These are phyloP conservation scores for Ischnus inquisitorius DNA, from an alignment of 2,888 invertebrate species.

Conservation along the genomic window DNA sequence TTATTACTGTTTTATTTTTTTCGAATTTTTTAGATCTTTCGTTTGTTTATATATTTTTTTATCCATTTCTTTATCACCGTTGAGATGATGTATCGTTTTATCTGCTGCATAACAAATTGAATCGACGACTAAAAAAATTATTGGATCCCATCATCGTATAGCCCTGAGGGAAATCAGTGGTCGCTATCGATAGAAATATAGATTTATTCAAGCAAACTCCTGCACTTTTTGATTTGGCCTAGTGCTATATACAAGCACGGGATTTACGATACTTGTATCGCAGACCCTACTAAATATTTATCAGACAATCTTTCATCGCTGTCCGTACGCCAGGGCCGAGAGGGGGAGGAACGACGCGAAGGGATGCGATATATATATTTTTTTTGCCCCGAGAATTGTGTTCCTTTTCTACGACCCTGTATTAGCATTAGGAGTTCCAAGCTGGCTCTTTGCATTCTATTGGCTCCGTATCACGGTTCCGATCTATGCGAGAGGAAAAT, in stretches of 20 bases:
- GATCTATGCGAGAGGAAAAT: slow-evolving; percentile 34
- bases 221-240: slow-evolving; percentile 6
- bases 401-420: slow-evolving; percentile 11
- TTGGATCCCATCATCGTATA: too few relatives aligned
- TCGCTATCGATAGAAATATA: too few relatives aligned
- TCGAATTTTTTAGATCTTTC: too few relatives aligned
- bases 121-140: too few relatives aligned
- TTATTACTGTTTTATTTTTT: too few relatives aligned
- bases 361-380: slow-evolving; percentile 17
- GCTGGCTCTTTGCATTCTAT: slow-evolving; percentile 52
- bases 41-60: too few relatives aligned
- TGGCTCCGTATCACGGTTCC: slow-evolving; percentile 41
- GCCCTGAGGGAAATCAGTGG: too few relatives aligned
- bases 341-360: neutral
- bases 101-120: too few relatives aligned
- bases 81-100: too few relatives aligned
- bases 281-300: slow-evolving; percentile 63
- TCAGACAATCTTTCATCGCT: slow-evolving; percentile 55
- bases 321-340: slow-evolving; percentile 7
- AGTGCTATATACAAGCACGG: slow-evolving; percentile 4
- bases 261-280: slow-evolving; percentile 39
- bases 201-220: neutral
- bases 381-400: slow-evolving; percentile 29
- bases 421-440: slow-evolving; percentile 31
- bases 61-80: too few relatives aligned